These are phyloP conservation scores for Patella pellucida DNA, from an alignment of 2,888 invertebrate species.

Conservation along the genomic window DNA sequence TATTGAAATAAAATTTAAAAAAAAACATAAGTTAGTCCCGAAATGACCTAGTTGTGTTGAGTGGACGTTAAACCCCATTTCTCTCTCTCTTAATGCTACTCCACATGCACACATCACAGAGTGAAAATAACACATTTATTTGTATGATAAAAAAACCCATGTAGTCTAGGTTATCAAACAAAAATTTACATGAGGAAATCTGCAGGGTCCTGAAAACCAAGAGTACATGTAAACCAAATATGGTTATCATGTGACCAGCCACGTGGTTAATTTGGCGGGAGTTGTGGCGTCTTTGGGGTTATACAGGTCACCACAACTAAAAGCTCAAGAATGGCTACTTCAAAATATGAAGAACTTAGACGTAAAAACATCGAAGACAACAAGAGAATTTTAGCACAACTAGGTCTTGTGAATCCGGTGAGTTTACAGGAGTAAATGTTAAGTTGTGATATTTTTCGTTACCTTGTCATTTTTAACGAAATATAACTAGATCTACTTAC, in stretches of 20 bases:
- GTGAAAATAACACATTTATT: too few species aligned
- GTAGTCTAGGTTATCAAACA: neutral
- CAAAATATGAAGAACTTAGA: slow-evolving; percentile 47
- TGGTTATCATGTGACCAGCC: slow-evolving; percentile 19
- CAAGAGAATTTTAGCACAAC: slow-evolving; percentile 61
- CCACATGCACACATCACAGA: too few species aligned
- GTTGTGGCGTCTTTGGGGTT: neutral
- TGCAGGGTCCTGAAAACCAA: neutral
- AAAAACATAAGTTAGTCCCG: too few species aligned
- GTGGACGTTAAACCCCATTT: too few species aligned
- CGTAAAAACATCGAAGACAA: slow-evolving; percentile 63
- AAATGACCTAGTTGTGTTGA: too few species aligned
- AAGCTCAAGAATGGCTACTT: slow-evolving; percentile 26
- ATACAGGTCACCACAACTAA: slow-evolving; percentile 14
- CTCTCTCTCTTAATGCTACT: too few species aligned
- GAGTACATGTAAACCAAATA: neutral
- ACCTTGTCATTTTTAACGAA: too few species aligned
- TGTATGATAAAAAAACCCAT: neutral
- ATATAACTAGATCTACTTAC: too few species aligned
- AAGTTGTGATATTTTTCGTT: too few species aligned
- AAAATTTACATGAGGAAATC: neutral
- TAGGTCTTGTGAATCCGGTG: slow-evolving; percentile 62
- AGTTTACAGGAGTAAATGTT: slow-evolving; percentile 13
- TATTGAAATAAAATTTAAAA: too few species aligned
- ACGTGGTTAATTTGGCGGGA: slow-evolving; percentile 25